Evolutionary conservation across 2,113 vertebrate genomes (phyloP), one percentile per base, ranked within the genome.

Genomic region (Orycteropus afer): DNA sequence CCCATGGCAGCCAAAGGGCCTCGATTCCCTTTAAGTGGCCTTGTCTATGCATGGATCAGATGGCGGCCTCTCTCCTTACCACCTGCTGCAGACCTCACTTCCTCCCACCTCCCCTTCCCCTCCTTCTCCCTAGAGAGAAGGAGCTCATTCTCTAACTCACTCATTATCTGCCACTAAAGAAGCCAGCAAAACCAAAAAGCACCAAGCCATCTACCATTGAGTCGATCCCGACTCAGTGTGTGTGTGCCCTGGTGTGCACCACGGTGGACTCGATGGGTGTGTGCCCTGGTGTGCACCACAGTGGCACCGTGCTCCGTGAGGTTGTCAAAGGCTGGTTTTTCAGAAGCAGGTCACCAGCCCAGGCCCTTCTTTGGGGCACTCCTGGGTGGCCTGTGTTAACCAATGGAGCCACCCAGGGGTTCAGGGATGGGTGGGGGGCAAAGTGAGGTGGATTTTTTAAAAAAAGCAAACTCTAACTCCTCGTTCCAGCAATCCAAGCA

Each of bases 11-110:
- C 79, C 53, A 53, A 18, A 55, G 42, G 22, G 22, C 51, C 42
- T 25, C 13, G 32, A 74, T 13, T 87, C 42, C 71, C 71, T 76
- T 2, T 8, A 45, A 15, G 67, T 3, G 32, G 51, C 51, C 61
- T 67, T 34, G 13, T 40, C 45, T 47, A 0, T 32, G 22, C 42
- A 23, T 5, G 12, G 45, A 6, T 20, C 3, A 0, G 51, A 9
- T n/a, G 8, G 3, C 1, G 0, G 32, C 8, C 47, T 17, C 47
- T 74, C 37, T 42, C 80, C 85, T 78, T 0, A 7, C 22, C 53
- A n/a, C 47, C 71, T 0, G 0, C 34, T 0, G 1, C 20, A 12
- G 45, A 40, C 49, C 77, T 59, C 23, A 0, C 32, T 15, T 12
- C 67, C 89, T 61, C 34, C 23, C 22, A 27, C 8, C 37, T 25